Evolutionary conservation across 2,113 vertebrate species (phyloP), one percentile per base, ranked within the genome.

Genomic region (Macaca nemestrina): DNA sequence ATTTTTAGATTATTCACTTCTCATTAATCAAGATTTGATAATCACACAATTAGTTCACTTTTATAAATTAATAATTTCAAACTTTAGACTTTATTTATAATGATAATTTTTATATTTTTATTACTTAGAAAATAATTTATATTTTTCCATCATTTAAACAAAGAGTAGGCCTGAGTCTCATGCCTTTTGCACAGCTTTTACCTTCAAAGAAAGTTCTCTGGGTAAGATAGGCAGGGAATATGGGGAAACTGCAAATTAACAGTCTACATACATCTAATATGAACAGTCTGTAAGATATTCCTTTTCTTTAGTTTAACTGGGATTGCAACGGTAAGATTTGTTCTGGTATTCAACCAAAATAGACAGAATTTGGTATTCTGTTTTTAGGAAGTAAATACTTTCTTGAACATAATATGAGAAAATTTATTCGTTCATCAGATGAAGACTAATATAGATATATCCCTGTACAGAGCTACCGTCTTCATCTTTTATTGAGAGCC

Each of bases 51-150:
- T 73, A 95, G 81, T 61, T 95, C 95, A 93, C 90, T 67, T 96
- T 82, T 90, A 55, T 90, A 59, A 96, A 96, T 85, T 55, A 96
- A 52, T 97, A 88, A 90, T 94, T 97, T 98, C 88, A 97, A 98
- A 92, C 76, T 93, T 97, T 90, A 97, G 78, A 85, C 93, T 98
- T 98, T 98, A 98, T 98, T 97, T 97, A 98, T 92, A 96, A 96
- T 82, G 93, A 88, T 88, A 96, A 96, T 96, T 95, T 97, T 96
- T 45, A 97, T 96, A 97, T 78, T 72, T 97, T 98, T 97, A 97
- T 97, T 98, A 97, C 76, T 98, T 98, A 98, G 97, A 98, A 97
- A 98, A 98, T 98, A 98, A 97, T 97, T 98, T 98, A 98, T 97
- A 92, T 84, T 90, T 97, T 88, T 95, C 97, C 97, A 97, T 97